Evolutionary conservation across 1,140 invertebrate genomes (phyloP), one percentile per base, ranked within the genome.

Genomic region (Drosophila aff.): DNA sequence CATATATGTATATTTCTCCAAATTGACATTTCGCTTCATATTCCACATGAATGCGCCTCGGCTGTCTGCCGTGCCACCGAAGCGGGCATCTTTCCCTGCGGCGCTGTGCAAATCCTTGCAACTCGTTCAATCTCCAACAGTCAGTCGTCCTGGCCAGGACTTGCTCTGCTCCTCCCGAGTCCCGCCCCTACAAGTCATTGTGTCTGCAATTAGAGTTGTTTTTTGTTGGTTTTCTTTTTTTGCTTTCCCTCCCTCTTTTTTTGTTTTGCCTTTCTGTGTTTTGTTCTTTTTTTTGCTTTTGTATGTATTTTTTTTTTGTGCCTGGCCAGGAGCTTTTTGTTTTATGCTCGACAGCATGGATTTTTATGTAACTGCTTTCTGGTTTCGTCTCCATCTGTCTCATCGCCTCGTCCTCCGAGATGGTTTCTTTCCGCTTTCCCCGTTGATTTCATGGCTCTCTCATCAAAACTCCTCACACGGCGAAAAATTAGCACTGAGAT

Each of bases 1-100:
- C 59, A 36, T 64, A 53, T 64, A 53, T 38, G 36, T 38, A 38
- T 65, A 58, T 79, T 41, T 62, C 41, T 67, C n/a, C 69, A 84
- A 89, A 89, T 89, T 89, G 84, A 89, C 84, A 89, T 89, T 89
- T 89, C 85, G 85, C 85, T 89, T 89, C 84, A 89, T 90, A 89
- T 89, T 89, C 85, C 85, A 84, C 84, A 89, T 89, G 84, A 89
- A 89, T 89, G 85, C 84, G 78, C 81, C 77, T 73, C 72, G 84
- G 73, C 81, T 84, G 84, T 84, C 85, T 85, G 68, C 50, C 63
- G 10, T 78, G 82, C 82, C 82, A 84, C 73, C 81, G 81, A 68
- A 69, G 50, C 72, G 63, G 66, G 68, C 72, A 64, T 72, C 73
- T 71, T 60, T 74, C 68, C 83, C 81, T 89, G 84, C 83, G 83